Conservation (phyloP, 1,140 invertebrate genomes). For the Nasonia giraulti region DNA sequence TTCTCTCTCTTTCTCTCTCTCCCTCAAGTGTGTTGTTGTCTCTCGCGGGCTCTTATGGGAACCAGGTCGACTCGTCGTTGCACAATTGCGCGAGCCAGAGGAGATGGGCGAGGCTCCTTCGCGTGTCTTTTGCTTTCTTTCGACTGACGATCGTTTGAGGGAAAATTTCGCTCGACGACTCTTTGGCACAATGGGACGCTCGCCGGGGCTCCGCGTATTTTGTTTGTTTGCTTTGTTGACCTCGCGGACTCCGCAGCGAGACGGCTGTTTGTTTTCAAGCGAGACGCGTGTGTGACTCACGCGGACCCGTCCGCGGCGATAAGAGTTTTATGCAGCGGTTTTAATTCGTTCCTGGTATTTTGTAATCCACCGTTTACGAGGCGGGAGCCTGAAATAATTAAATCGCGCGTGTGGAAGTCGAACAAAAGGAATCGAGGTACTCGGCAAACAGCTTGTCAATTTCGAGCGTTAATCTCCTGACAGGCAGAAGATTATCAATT, state of each 20-base stretch:
- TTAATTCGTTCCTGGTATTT: background rate
- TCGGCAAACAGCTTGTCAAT: background rate
- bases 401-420: background rate
- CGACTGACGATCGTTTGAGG: background rate
- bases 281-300: background rate
- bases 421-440: too few species aligned
- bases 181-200: too few species aligned
- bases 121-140: conserved; percentile 33
- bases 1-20: conserved; percentile 44
- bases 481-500: background rate
- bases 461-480: background rate
- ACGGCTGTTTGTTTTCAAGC: background rate
- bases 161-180: background rate
- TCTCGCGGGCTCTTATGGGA: conserved; percentile 62
- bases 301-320: too few species aligned
- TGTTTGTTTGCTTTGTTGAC: background rate
- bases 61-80: conserved; percentile 59
- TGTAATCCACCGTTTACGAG: background rate
- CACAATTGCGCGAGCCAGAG: conserved; percentile 19
- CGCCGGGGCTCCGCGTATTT: too few species aligned
- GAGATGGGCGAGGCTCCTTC: conserved; percentile 61
- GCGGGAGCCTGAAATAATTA: background rate
- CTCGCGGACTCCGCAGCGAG: background rate
- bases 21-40: conserved; percentile 37
- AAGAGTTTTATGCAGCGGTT: too few species aligned